Evolutionary conservation across 2,113 vertebrate species (phyloP), one percentile per base, ranked within the genome.

Genomic region (Hirundichthys speculiger): DNA sequence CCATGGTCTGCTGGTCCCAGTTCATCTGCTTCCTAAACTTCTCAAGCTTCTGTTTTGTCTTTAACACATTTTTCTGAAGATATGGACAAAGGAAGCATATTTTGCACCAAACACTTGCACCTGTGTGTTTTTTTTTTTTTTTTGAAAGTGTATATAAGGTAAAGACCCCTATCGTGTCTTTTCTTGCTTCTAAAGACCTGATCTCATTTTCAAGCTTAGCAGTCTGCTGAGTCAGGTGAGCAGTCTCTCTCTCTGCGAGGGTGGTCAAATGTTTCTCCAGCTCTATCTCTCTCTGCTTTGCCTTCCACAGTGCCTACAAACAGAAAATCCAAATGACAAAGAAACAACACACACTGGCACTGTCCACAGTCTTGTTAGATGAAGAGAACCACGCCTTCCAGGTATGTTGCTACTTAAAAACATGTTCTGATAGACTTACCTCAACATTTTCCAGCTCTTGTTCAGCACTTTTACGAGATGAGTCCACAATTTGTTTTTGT

Each of bases 1-100:
- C 93, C 89, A 98, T 63, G 8, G 94, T 92, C 77, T 96, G 91
- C 77, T 95, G 92, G 78, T 98, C 94, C 93, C 93, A 97, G 69
- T 95, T 93, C 92, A 96, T 92, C 73, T 95, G 95, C 60, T 81
- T 76, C 69, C 91, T 95, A 73, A 99, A 91, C 48, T 88, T 87
- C 66, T 98, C 94, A 34, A 99, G 50, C 86, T 95, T 98, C 86
- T 96, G 93, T 4, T 85, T 94, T 18, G 80, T 86, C 89, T 94
- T 95, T 71, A 92, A 92, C 73, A 96, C 91, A 55, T 73, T 81
- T 72, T 93, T 96, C 98, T 99, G 62, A 82, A 50, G 11, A 64
- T 59, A 61, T 61, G 56, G 14, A 64, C 9, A 9, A 43, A 43
- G 59, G 2, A 22, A 0, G 13, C 1, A 46, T 8, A 38, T 65